A percentile compares a stretch with the other conserved stretches of the same genome.
These are phyloP conservation scores for Venustaconcha ellipsiformis DNA, from an alignment of 1,140 invertebrate genomes.

Conservation along the genomic window DNA sequence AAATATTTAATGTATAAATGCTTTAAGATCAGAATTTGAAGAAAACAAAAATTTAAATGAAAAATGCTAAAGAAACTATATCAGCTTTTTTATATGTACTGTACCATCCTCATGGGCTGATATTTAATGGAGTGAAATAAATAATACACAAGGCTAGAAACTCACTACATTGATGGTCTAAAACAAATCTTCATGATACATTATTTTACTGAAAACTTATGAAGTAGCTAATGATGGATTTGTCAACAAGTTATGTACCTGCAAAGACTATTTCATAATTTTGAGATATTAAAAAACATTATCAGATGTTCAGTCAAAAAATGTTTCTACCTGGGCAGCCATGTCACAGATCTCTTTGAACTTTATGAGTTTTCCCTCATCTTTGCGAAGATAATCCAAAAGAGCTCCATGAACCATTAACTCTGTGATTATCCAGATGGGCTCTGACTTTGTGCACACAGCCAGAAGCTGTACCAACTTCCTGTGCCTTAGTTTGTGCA, in stretches of 20 bases:
- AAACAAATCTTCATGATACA: background rate
- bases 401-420: constrained; percentile 98
- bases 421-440: constrained; percentile 99
- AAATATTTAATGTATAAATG: too few species aligned
- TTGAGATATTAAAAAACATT: background rate
- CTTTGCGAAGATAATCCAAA: constrained; percentile 78
- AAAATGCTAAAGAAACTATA: too few species aligned
- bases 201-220: background rate
- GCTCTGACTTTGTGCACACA: constrained; percentile 97
- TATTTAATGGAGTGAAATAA: too few species aligned
- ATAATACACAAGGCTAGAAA: background rate
- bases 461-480: constrained; percentile 99
- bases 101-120: too few species aligned
- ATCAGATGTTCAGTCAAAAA: background rate
- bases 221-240: background rate
- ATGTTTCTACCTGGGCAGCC: constrained; percentile 84
- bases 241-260: background rate
- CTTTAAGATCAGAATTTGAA: too few species aligned
- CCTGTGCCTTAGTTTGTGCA: constrained; percentile 94
- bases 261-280: background rate
- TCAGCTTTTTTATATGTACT: too few species aligned
- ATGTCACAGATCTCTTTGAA: constrained; percentile 94
- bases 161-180: background rate
- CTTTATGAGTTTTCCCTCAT: constrained; percentile 79
- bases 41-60: too few species aligned